Base-by-base conservation (phyloP, 2,113 vertebrate genomes). In the Pardalotus punctatus region DNA sequence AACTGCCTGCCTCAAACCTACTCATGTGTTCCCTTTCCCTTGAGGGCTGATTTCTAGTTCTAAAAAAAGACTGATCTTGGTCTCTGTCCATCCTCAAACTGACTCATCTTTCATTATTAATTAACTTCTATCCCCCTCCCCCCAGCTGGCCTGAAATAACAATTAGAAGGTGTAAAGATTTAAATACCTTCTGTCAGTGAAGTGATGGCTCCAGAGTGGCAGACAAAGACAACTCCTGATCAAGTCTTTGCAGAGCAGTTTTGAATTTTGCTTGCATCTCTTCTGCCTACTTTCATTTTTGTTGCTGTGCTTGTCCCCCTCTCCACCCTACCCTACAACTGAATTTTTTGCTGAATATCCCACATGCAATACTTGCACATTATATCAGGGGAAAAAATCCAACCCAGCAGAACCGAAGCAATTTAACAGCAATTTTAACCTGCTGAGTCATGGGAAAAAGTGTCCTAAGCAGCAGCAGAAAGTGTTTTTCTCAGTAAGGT, bases 371-470 rank as follows among this genome's bases (percentile, higher is more conserved):
- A 31, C 33, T 79, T 79, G 90, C 51, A 69, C 36, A 53, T 38
- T 47, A 20, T 85, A 93, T 71, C 47, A 58, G 77, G 38, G 29
- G 2, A 54, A 81, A 70, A 82, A 62, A 29, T 19, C 54, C 50
- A 88, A 82, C 64, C 60, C 51, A 86, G 90, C 92, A 95, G 74
- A 95, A 96, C 60, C 64, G 66, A 89, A 91, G 33, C 38, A 56
- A 89, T 65, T 91, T 74, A 93, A 65, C 66, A 82, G 86, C 87
- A 95, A 77, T 77, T 95, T 96, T 88, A 77, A 88, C 56, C 45
- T 78, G 85, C 92, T 93, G 94, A 95, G 69, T 86, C 76, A 95
- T 40, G 25, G 48, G 88, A 94, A 89, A 86, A 90, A 82, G 56
- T 27, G 42, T 74, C 47, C 54, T 70, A 25, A 86, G 45, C 66